Evolutionary conservation across 2,888 invertebrate species (phyloP), one percentile per base, ranked within the genome.

Genomic region (Lysandra bellargus): DNA sequence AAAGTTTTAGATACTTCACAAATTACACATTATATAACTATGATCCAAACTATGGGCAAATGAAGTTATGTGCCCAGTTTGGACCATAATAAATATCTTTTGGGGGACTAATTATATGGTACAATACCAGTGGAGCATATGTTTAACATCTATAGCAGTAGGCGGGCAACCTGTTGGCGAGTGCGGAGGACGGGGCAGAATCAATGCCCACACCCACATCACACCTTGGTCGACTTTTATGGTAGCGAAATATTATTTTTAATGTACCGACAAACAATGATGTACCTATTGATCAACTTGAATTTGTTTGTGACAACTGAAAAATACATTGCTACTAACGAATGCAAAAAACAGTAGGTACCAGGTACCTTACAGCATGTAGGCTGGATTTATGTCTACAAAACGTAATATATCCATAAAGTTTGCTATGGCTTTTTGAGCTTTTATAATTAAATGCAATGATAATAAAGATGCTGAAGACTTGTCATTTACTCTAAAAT

Each of bases 171-270:
- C 79, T 80, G 82, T 85, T 87, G 84, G 83, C 84, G 85, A 84
- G 88, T 88, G 90, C 88, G 90, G 88, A 88, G 91, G 86, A 83
- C 79, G 87, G 85, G 83, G 83, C 82, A 83, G 87, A 87, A 87
- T 90, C 90, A 91, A 91, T 90, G 90, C 88, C 57, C 85, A 87
- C 92, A 84, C 93, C 93, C 82, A 91, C 93, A 69, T 37, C 0
- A 12, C 53, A 87, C 94, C 93, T 94, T 93, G 91, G 81, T 78
- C 40, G 78, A 33, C 91, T 87, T 81, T 89, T 79, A 79, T 79
- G 79, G 79, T 60, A 78, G 78, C 76, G 30, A 78, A 78, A 77
- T 78, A 75, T 77, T 78, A 44, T 80, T 53, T 73, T 81, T 78
- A 80, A 78, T 78, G 79, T 75, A 80, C 40, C 75, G 79, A 74